Base-by-base conservation (phyloP, 2,888 invertebrate species). In the Chrysodeixis includens region DNA sequence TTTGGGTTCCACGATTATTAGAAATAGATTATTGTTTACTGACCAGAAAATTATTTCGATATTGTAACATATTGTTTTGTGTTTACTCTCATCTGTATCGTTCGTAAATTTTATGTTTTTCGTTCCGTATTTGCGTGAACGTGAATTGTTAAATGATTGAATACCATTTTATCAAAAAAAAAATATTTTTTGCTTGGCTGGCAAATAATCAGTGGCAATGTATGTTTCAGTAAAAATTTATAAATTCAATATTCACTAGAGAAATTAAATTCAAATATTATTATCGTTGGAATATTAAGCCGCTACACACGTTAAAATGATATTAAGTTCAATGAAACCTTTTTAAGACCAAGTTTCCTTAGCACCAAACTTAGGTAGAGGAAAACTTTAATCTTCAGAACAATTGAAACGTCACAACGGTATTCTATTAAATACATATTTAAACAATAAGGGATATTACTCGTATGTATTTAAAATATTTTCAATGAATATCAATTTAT, bases 1-100 rank as follows among this genome's bases (percentile, higher is more conserved):
- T 51, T 55, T 54, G 8, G 26, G 20, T 51, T 44, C 49, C 18
- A 18, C 54, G 53, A 30, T 26, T 40, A 71, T 20, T 55, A 71
- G 56, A 52, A 46, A 32, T 57, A 20, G 22, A 57, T 12, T 65
- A 55, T 30, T 53, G 9, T n/a, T 14, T 8, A 22, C 26, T 10
- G 20, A 20, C n/a, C n/a, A 30, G 20, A 14, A 16, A 6, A n/a
- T 30, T 4, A n/a, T 14, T 35, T 35, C 14, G 12, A 35, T 26
- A 4, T 26, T 2, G 26, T 4, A 26, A 26, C 26, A 35, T 2
- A 35, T 35, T 12, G 12, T 35, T 35, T 35, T 12, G 35, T 35
- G 12, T 35, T 35, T 35, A 35, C n/a, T n/a, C n/a, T n/a, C n/a
- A 26, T 26, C 3, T 26, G 2, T 26, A 26, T 26, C 26, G 2